Evolutionary conservation across 1,140 invertebrate species (phyloP), one percentile per base, ranked within the genome.

Genomic region (Sitophilus oryzae): DNA sequence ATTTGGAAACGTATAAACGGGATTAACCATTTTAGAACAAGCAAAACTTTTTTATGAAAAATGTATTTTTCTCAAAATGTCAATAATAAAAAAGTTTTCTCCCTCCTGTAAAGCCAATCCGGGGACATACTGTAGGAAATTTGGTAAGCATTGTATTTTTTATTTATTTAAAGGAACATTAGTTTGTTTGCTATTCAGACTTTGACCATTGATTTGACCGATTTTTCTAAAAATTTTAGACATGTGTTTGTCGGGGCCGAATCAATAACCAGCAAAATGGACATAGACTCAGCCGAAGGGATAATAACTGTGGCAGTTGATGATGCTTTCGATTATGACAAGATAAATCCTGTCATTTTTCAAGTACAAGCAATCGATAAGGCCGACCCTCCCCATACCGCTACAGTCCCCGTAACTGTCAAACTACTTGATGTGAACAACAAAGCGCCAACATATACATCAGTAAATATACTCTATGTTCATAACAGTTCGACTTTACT

Each of bases 351-450:
- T 52, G 65, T 80, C 4, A 66, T 77, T 48, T 68, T 81, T 8
- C 79, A 81, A 72, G 74, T 80, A 35, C 56, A 56, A 20, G 71
- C 69, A 3, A 68, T 66, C 10, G 79, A 80, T 60, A 74, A 70
- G 0, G 66, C 76, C 8, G 60, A 67, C 3, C 36, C 36, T 16
- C 2, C 36, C 6, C 73, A 81, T 62, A 74, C 65, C 11, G 67
- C 70, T 0, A 77, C 72, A 14, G 69, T 75, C 2, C 76, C 77
- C 45, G 59, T 82, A 3, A 70, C 71, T 9, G 77, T 82, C 3
- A 70, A 72, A 42, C 65, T 82, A 0, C 59, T 68, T 1, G 79
- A 81, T 61, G 73, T 81, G 49, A 82, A 82, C 64, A 79, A 81
- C 55, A 76, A 77, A 25, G 75, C 75, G 2, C 80, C 80, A 8